Conservation (phyloP, 2,888 invertebrate species). For the Andricus curvator region DNA sequence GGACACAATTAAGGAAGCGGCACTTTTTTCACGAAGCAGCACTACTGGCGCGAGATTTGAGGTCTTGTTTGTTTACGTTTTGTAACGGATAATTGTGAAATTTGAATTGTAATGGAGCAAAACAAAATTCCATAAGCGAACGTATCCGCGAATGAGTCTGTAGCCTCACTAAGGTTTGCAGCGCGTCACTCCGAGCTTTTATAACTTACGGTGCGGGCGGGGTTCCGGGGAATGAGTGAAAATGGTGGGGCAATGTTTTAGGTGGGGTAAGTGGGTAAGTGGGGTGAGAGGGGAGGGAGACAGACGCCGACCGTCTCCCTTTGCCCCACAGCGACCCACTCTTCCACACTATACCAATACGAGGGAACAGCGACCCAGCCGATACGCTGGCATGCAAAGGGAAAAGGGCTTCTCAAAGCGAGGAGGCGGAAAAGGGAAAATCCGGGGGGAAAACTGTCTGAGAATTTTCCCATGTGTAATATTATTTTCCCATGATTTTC, state of each 20-base stretch:
- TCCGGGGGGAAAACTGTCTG: neutral
- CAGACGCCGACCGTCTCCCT: slow-evolving; percentile 30
- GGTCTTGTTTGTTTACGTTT: slow-evolving; percentile 19
- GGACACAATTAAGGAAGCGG: slow-evolving; percentile 41
- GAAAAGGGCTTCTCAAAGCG: slow-evolving; percentile 5
- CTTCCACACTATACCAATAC: neutral
- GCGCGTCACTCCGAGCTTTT: slow-evolving; percentile 57
- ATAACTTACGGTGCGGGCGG: slow-evolving; percentile 63
- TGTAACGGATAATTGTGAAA: neutral
- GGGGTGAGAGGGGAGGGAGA: slow-evolving; percentile 23
- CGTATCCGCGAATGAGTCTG: slow-evolving; percentile 1
- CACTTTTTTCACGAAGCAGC: slow-evolving; percentile 55
- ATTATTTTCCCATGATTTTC: neutral
- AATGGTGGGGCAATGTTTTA: slow-evolving; percentile 39
- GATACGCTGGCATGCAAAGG: slow-evolving; percentile 6
- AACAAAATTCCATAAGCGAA: neutral
- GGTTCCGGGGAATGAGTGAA: slow-evolving; percentile 44
- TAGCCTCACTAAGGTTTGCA: slow-evolving; percentile 59
- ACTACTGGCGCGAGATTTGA: slow-evolving; percentile 34
- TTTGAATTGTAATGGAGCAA: neutral
- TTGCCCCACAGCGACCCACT: neutral
- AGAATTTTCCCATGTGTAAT: neutral
- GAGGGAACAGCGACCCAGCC: slow-evolving; percentile 33
- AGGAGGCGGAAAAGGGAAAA: neutral
- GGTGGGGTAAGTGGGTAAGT: slow-evolving; percentile 42